Evolutionary conservation across 1,140 invertebrate species (phyloP).

Genomic region (Hyles euphorbiae): DNA sequence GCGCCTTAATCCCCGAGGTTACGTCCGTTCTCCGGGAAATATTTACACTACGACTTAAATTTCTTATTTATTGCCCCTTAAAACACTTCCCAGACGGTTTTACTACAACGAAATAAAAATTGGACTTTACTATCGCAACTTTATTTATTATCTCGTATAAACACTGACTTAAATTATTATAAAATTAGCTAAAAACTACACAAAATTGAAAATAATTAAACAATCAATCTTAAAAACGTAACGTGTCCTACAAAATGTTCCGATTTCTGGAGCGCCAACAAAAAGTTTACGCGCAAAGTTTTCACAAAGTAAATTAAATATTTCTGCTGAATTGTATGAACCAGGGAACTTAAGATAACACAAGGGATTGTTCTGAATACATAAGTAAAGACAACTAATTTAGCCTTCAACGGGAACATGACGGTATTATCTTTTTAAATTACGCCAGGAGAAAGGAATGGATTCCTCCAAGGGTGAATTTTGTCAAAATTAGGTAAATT

Average conservation of each 20-base stretch:
- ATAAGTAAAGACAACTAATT: constrained; percentile 11
- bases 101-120: neutral
- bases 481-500: neutral
- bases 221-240: no score
- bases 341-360: constrained; percentile 10
- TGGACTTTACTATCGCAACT: no score
- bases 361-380: constrained; percentile 10
- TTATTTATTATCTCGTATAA: no score
- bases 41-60: constrained; percentile 1
- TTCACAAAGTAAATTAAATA: constrained; percentile 9
- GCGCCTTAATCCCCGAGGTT: neutral
- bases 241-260: no score
- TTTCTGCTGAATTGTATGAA: constrained; percentile 8
- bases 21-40: neutral
- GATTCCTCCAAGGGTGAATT: constrained; percentile 8
- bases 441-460: constrained; percentile 4
- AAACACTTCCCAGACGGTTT: constrained; percentile 1
- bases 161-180: no score
- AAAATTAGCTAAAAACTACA: no score
- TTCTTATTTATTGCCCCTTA: constrained; percentile 3
- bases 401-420: constrained; percentile 8
- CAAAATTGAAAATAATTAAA: no score
- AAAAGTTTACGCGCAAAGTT: constrained; percentile 5
- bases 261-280: neutral
- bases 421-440: constrained; percentile 11